Base-by-base conservation (phyloP, 2,113 vertebrate species). In the Coregonus clupeaformis region DNA sequence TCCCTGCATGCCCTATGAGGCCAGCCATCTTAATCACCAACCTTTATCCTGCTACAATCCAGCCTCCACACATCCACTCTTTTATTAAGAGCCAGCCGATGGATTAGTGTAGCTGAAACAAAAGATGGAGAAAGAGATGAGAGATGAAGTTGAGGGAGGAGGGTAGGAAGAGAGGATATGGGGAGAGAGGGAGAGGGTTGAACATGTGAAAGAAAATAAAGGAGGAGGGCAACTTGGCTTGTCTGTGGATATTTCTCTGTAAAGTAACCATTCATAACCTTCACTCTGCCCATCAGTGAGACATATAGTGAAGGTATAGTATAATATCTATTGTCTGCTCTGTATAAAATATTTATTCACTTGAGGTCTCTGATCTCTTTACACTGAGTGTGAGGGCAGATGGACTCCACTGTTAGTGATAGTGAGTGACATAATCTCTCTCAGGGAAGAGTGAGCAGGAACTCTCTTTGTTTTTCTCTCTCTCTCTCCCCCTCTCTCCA, bases 31-130 rank as follows among this genome's bases (percentile, higher is more conserved):
- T 92, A 91, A 92, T 91, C 92, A 92, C 87, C 87, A 88, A 84
- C 89, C 90, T 92, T 91, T 90, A 92, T 93, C 89, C 91, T 76
- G 73, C 85, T 77, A 74, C 85, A 88, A 87, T 90, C 89, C 90
- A 81, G 78, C 85, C 85, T 86, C 77, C 69, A 60, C 84, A 84
- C 85, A 80, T 85, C 84, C 60, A 68, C 52, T 73, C 86, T 89
- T 88, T 91, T 83, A 87, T 91, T 89, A 87, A 82, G 85, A 82
- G 86, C 86, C 59, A 30, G 83, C 82, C 75, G 72, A 52, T 78
- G 91, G 92, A 93, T 93, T 93, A 92, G 86, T 73, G 83, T 71
- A 22, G 80, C 72, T 86, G 82, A 87, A 83, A 29, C 84, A 78
- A 60, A 29, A 76, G 74, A 81, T 82, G 73, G 79, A 73, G 29